Percentiles rank a stretch among this genome's conserved stretches.
phyloP scores from a whole-genome alignment of 2,797 vertebrate genomes.

The Lemur catta region DNA sequence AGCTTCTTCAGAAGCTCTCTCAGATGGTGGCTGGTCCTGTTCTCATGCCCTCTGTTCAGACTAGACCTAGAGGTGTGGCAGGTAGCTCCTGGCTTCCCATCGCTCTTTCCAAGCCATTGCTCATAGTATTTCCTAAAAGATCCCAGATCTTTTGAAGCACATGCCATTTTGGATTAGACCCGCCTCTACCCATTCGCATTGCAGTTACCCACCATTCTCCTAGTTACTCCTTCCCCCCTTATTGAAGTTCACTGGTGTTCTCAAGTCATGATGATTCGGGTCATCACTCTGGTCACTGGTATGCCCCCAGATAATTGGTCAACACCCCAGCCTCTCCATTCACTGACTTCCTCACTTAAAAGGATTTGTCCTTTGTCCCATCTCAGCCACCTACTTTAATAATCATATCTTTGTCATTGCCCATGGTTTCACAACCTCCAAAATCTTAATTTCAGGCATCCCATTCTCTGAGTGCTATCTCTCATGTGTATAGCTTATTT shows the following conservation, averaged over 20 bases:
- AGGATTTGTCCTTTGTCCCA: not conserved
- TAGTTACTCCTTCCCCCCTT: not conserved
- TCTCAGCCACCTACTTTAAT: not conserved
- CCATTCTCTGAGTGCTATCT: not conserved
- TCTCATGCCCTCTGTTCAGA: not conserved
- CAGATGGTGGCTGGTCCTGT: not conserved
- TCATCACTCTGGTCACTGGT: not conserved
- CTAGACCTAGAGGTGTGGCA: too few species aligned
- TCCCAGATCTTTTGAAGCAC: not conserved
- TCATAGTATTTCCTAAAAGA: not conserved
- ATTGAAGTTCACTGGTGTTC: not conserved
- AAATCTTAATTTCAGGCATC: not conserved
- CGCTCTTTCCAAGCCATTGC: not conserved
- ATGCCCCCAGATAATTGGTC: not conserved
- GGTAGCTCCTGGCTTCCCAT: not conserved
- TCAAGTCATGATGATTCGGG: not conserved
- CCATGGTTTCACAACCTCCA: not conserved
- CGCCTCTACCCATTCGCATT: not conserved
- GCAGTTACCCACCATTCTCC: not conserved
- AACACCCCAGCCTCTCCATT: not conserved
- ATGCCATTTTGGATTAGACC: not conserved
- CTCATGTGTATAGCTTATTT: not conserved
- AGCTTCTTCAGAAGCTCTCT: not conserved
- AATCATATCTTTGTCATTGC: not conserved
- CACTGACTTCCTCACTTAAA: not conserved